These are phyloP conservation scores for Zootermopsis nevadensis DNA, from an alignment of 2,888 invertebrate species.

Conservation along the genomic window DNA sequence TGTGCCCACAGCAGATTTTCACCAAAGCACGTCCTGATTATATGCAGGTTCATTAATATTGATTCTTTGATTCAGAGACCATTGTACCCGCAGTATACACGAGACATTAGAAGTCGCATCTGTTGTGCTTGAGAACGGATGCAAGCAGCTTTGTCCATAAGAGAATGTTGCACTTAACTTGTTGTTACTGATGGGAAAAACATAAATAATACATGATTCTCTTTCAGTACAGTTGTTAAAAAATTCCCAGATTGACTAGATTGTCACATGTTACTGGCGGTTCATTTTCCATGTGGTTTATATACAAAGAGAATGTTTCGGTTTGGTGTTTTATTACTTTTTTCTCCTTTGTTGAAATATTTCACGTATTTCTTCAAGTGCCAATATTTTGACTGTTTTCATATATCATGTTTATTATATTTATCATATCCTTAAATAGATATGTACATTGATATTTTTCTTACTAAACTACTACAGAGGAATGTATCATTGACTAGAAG, in stretches of 20 bases:
- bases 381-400: slow-evolving; percentile 10
- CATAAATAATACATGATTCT: neutral
- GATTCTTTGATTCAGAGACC: neutral
- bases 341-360: neutral
- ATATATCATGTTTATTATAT: slow-evolving; percentile 21
- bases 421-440: neutral
- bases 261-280: neutral
- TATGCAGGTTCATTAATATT: neutral
- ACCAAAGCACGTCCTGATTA: slow-evolving; percentile 7
- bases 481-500: neutral
- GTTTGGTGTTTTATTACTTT: neutral
- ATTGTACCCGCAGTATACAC: neutral
- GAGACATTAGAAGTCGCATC: neutral
- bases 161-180: slow-evolving; percentile 23
- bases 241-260: neutral
- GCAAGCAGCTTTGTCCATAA: neutral
- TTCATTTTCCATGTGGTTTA: neutral
- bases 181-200: neutral
- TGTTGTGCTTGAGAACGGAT: neutral
- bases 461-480: neutral
- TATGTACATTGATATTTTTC: neutral
- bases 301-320: neutral
- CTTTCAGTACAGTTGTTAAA: neutral
- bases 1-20: neutral
- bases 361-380: slow-evolving; percentile 1